Percentiles rank a stretch among this genome's conserved stretches.
Evolutionary conservation across 1,140 invertebrate genomes (phyloP).

Genomic region (Ceratina japonica): DNA sequence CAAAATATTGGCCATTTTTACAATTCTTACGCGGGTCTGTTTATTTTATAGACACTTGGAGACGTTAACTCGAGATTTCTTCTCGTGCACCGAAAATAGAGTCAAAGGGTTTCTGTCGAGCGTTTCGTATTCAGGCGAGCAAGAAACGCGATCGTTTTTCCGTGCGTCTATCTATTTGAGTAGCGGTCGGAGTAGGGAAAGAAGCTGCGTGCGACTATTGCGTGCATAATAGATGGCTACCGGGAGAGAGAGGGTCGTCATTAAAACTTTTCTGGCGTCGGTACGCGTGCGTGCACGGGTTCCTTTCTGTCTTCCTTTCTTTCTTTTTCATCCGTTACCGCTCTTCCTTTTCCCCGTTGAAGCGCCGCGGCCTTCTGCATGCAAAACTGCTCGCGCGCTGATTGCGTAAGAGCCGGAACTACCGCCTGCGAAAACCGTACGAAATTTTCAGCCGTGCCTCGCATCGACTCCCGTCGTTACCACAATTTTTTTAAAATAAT

Average conservation of each 20-base stretch:
- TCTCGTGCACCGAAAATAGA: slow-evolving; percentile 8
- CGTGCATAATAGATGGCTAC: slow-evolving; percentile 20
- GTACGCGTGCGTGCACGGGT: slow-evolving; percentile 33
- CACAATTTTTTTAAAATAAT: background rate
- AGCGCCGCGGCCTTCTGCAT: slow-evolving; percentile 35
- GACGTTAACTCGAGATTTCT: background rate
- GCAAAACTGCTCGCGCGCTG: background rate
- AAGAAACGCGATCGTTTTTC: slow-evolving; percentile 15
- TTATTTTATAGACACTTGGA: too few relatives aligned
- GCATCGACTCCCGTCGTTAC: background rate
- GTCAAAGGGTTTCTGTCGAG: background rate
- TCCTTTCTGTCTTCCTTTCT: slow-evolving; percentile 41
- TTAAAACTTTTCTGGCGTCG: slow-evolving; percentile 33
- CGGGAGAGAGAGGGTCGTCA: slow-evolving; percentile 11
- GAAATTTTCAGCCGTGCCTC: background rate
- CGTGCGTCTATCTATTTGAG: slow-evolving; percentile 14
- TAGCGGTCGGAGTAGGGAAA: background rate
- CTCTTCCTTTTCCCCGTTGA: background rate
- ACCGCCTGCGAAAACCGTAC: background rate
- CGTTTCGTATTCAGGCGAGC: background rate
- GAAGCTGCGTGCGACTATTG: slow-evolving; percentile 27
- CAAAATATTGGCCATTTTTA: too few relatives aligned
- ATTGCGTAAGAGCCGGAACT: slow-evolving; percentile 22
- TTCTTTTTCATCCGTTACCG: background rate
- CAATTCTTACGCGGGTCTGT: too few relatives aligned